Conservation (phyloP, 2,113 vertebrate genomes). For the Tyrannus savana region DNA sequence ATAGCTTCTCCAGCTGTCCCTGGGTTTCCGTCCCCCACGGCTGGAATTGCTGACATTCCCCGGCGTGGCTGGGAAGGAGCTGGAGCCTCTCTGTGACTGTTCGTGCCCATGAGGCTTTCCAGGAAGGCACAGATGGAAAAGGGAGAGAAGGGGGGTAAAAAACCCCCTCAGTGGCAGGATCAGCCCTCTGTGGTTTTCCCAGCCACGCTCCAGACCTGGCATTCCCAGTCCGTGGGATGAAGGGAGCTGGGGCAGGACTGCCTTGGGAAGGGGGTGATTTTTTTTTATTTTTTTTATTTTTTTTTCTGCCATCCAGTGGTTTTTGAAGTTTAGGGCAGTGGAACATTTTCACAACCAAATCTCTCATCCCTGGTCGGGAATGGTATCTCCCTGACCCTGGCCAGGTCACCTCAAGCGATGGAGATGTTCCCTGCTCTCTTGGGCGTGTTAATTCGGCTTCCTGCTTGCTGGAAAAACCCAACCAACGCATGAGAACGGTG, state of each 20-base stretch:
- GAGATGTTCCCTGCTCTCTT: background rate
- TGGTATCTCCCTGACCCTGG: accelerated
- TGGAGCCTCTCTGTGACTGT: background rate
- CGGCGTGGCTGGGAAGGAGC: accelerated
- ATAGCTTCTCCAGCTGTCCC: conserved; percentile 39
- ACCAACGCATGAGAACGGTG: background rate
- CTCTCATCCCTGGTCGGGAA: background rate
- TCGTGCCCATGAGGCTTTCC: background rate
- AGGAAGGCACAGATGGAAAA: background rate
- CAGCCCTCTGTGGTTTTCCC: background rate
- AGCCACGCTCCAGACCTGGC: background rate
- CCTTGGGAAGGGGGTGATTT: background rate
- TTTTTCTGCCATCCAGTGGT: accelerated
- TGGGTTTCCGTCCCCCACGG: background rate
- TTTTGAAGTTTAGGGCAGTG: background rate
- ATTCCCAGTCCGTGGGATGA: accelerated
- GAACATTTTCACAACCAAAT: background rate
- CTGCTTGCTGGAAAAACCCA: background rate
- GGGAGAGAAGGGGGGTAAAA: accelerated
- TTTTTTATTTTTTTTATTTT: background rate
- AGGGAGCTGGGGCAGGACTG: background rate
- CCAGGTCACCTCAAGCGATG: background rate
- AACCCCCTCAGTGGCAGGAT: accelerated
- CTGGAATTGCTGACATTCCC: conserved; percentile 49
- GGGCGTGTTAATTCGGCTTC: accelerated